Evolutionary conservation across 1,140 invertebrate species (phyloP).

Genomic region (Drosophila lacertosa): DNA sequence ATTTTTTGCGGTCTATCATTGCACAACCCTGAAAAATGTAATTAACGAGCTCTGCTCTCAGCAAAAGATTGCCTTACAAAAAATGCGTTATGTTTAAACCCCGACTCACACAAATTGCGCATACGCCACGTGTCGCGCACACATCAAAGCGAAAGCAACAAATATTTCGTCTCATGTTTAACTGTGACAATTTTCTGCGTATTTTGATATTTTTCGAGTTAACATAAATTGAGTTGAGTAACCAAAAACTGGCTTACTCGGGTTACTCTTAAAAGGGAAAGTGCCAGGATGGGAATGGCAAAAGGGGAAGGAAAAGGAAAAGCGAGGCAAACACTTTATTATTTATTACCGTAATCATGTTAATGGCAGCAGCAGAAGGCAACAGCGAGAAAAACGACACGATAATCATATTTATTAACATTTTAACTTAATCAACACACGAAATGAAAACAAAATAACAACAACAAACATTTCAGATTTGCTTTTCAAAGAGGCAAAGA

Average conservation of each 20-base stretch:
- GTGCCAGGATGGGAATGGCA: neutral
- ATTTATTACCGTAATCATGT: slow-evolving; percentile 76
- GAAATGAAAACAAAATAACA: slow-evolving; percentile 4
- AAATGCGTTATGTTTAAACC: neutral
- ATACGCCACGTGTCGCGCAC: slow-evolving; percentile 42
- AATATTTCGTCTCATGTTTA: neutral
- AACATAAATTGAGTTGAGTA: slow-evolving; percentile 23
- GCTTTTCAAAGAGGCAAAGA: slow-evolving; percentile 1
- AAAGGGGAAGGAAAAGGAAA: neutral
- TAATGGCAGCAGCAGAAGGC: slow-evolving; percentile 58
- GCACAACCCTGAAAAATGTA: neutral
- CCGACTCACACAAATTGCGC: slow-evolving; percentile 18
- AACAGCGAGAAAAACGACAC: slow-evolving; percentile 39
- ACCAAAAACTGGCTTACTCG: slow-evolving; percentile 7
- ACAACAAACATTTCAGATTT: slow-evolving; percentile 11
- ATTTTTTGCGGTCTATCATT: neutral
- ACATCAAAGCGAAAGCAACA: slow-evolving; percentile 48
- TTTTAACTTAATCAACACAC: slow-evolving; percentile 69
- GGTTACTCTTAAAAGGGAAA: neutral
- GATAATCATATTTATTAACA: slow-evolving; percentile 75
- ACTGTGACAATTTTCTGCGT: slow-evolving; percentile 15
- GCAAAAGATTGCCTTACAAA: neutral
- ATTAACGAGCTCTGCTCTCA: neutral
- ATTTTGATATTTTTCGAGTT: slow-evolving; percentile 12
- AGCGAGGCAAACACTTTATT: slow-evolving; percentile 58